Base-by-base conservation (phyloP, 2,113 vertebrate genomes). In the Pica pica region DNA sequence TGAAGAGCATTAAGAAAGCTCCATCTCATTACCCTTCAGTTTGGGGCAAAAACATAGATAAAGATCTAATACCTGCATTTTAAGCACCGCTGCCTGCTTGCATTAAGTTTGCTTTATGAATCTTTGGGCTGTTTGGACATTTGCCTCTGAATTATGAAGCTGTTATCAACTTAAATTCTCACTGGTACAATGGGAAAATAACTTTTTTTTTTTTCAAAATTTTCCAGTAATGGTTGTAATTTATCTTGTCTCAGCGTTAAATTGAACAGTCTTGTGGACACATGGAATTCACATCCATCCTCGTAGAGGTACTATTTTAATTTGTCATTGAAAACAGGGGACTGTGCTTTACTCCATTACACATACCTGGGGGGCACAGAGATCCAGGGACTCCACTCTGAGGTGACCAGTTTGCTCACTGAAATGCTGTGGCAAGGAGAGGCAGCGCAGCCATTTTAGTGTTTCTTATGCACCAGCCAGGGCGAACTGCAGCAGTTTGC, bases 401-500 rank as follows among this genome's bases (percentile, higher is more conserved):
- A 18, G 31, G 53, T 3, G 2, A 35, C 9, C 24, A 33, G 3
- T 18, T 33, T 90, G 60, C 63, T 71, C 61, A 27, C 67, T 59
- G 27, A 24, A 50, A 39, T 0, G 0, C 53, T 63, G 41, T 5
- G 7, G 24, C 50, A 60, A 8, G 8, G 28, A 68, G 42, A 53
- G 35, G 30, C 4, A 12, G 42, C 0, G 0, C 7, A 10, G 26
- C 13, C 0, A 0, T 16, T 74, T 49, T 9, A 26, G 9, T 11
- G 26, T 31, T 55, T 63, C 44, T 37, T 20, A 15, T 6, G 28
- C 52, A 24, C 16, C 5, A 49, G 31, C 21, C 31, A 44, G 1
- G 5, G n/a, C 37, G 73, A 70, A 49, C 18, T 6, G 19, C 21
- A 53, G 53, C 10, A 69, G 44, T 35, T 37, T 42, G 35, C 26